Percentiles rank a stretch among this genome's conserved stretches.
Conservation (phyloP, 2,113 vertebrate genomes). For the Theropithecus gelada region DNA sequence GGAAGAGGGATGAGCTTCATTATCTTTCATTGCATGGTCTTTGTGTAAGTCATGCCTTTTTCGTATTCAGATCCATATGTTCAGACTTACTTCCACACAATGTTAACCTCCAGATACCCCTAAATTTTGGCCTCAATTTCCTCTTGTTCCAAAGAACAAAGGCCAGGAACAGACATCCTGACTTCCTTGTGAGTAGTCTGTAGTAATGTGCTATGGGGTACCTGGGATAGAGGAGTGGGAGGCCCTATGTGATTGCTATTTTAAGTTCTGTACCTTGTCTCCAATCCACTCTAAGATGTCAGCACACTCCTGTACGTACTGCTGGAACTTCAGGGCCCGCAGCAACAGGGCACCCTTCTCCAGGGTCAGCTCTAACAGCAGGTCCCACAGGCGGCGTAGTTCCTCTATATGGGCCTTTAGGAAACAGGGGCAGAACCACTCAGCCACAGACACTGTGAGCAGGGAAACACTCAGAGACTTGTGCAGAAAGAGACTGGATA, state of each 20-base stretch:
- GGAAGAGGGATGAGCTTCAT: background rate
- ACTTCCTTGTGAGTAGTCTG: background rate
- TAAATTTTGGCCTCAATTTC: background rate
- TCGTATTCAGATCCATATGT: background rate
- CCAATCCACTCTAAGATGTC: constrained; percentile 75
- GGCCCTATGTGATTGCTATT: rapidly evolving
- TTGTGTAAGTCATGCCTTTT: background rate
- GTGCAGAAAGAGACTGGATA: background rate
- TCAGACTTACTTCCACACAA: background rate
- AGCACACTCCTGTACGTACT: constrained; percentile 62
- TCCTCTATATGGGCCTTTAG: constrained; percentile 52
- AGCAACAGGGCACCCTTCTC: constrained; percentile 43
- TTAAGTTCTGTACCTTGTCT: constrained; percentile 63
- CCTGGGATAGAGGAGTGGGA: background rate
- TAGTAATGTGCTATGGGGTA: background rate
- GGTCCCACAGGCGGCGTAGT: constrained; percentile 53
- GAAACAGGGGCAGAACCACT: background rate
- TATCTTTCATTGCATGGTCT: background rate
- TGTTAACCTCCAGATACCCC: background rate
- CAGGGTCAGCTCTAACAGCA: constrained; percentile 50
- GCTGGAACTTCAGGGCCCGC: constrained; percentile 38
- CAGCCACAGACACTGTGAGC: background rate
- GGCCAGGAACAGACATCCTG: background rate
- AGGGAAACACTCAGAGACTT: background rate
- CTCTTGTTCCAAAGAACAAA: background rate